Conservation (phyloP, 2,113 vertebrate genomes). For the Chinchilla lanigera region DNA sequence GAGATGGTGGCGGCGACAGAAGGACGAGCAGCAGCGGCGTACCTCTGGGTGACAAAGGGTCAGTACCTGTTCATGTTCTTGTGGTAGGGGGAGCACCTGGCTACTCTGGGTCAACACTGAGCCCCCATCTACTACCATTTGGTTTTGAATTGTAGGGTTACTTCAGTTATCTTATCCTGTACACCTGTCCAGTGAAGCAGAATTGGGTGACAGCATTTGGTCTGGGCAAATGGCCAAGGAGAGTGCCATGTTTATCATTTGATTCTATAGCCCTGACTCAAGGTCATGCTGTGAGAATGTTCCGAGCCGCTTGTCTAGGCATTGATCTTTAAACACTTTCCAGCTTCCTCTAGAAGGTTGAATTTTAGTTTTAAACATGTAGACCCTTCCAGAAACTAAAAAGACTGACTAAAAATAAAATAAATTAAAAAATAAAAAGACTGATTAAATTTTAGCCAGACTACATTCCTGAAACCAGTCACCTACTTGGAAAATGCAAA, state of each 20-base stretch:
- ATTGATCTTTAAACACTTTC: background rate
- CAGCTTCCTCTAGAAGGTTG: background rate
- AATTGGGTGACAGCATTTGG: background rate
- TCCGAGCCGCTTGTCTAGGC: background rate
- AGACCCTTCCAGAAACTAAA: background rate
- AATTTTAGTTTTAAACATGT: background rate
- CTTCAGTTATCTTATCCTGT: background rate
- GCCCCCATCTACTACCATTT: background rate
- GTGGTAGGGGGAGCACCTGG: fast-evolving
- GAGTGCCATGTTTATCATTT: background rate
- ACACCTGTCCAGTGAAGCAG: background rate
- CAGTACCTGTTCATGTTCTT: conserved; percentile 70
- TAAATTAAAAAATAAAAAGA: background rate
- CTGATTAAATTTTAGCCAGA: background rate
- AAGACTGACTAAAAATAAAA: background rate
- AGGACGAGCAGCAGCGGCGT: conserved; percentile 83
- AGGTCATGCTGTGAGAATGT: background rate
- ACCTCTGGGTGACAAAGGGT: conserved; percentile 92
- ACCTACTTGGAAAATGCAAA: background rate
- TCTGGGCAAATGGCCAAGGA: background rate
- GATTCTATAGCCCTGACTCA: background rate
- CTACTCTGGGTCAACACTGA: too few species aligned
- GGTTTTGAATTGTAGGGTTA: background rate
- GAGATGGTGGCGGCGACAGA: conserved; percentile 87
- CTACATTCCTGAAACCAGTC: background rate